These are phyloP conservation scores for Chauna torquata DNA, from an alignment of 2,113 vertebrate species.

Conservation along the genomic window DNA sequence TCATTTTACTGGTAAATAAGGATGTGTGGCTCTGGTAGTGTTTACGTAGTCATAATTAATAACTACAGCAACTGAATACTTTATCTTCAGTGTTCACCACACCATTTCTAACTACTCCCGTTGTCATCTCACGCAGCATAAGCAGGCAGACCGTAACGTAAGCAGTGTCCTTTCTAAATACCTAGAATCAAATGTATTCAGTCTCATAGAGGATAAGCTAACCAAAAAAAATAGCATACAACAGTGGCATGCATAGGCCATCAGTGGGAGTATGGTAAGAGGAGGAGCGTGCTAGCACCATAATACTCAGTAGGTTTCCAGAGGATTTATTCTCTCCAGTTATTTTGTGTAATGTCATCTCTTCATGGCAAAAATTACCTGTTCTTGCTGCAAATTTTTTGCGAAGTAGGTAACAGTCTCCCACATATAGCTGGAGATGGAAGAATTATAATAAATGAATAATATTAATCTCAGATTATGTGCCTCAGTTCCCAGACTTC, in stretches of 20 bases:
- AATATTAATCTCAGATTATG: neutral
- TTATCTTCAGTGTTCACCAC: neutral
- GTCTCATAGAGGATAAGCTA: neutral
- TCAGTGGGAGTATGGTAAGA: neutral
- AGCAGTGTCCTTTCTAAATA: neutral
- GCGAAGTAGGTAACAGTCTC: neutral
- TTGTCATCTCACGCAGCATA: neutral
- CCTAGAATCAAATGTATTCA: neutral
- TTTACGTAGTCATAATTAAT: neutral
- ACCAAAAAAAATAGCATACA: neutral
- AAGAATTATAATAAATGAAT: slow-evolving; percentile 16
- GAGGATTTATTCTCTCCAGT: neutral
- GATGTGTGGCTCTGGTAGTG: neutral
- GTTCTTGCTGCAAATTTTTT: slow-evolving; percentile 5
- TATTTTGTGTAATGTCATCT: neutral
- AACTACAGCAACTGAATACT: neutral
- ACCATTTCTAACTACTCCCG: neutral
- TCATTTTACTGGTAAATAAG: neutral
- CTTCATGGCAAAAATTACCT: neutral
- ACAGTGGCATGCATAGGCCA: accelerated
- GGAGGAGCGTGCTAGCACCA: neutral
- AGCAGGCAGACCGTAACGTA: neutral
- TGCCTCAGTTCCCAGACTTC: neutral
- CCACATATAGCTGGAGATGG: neutral
- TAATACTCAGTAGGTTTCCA: neutral